Conservation (phyloP, 1,140 invertebrate species). For the Aphelinus certus region DNA sequence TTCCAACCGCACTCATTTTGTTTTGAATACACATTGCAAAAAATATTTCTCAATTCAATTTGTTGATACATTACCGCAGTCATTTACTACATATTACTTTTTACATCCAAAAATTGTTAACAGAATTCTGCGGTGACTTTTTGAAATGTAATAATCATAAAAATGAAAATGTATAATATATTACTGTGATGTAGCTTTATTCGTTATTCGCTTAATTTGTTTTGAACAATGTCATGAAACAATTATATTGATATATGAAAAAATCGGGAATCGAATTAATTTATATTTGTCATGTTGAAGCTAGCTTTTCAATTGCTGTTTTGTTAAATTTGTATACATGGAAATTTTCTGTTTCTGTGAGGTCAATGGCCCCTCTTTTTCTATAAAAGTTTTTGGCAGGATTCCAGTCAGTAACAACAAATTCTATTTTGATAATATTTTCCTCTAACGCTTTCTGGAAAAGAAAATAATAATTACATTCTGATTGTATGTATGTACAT, state of each 20-base stretch:
- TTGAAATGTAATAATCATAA: not conserved
- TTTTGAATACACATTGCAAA: no score
- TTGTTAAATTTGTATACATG: slow-evolving; percentile 67
- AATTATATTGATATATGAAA: no score
- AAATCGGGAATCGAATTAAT: no score
- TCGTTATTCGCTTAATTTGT: no score
- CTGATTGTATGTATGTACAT: slow-evolving; percentile 3
- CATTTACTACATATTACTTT: no score
- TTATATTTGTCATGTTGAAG: slow-evolving; percentile 35
- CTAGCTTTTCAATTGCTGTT: slow-evolving; percentile 53
- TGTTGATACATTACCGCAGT: not conserved
- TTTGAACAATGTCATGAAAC: no score
- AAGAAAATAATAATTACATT: no score
- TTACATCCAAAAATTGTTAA: slow-evolving; percentile 1
- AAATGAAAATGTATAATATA: no score
- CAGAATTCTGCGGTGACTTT: slow-evolving; percentile 5
- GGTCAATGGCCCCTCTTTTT: slow-evolving; percentile 71
- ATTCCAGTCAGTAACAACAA: slow-evolving; percentile 84
- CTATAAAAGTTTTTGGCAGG: slow-evolving; percentile 80
- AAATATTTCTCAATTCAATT: no score
- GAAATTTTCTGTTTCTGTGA: slow-evolving; percentile 75
- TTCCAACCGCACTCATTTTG: no score
- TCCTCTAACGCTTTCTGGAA: slow-evolving; percentile 67
- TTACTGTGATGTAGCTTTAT: no score
- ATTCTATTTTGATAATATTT: slow-evolving; percentile 73